Percentiles rank a stretch among this genome's conserved stretches.
These are phyloP conservation scores for Penaeus vannamei DNA, from an alignment of 1,140 invertebrate genomes.

Conservation along the genomic window DNA sequence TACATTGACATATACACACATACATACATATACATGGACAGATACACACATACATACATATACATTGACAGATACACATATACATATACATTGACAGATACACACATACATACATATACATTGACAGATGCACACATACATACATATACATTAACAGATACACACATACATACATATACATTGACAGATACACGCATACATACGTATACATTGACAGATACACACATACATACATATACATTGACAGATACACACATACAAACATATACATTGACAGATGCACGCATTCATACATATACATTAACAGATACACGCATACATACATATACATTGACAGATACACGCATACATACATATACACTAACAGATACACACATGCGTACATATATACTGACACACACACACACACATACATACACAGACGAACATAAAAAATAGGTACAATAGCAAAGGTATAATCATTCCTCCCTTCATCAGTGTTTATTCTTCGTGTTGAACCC, in stretches of 20 bases:
- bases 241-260: neutral
- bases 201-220: too few relatives aligned
- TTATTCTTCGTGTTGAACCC: neutral
- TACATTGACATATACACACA: neutral
- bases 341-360: too few relatives aligned
- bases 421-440: too few relatives aligned
- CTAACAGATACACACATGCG: neutral
- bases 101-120: neutral
- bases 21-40: neutral
- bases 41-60: too few relatives aligned
- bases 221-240: neutral
- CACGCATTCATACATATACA: neutral
- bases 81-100: too few relatives aligned
- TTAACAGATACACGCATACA: slow-evolving; percentile 2
- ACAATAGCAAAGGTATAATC: neutral
- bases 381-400: too few relatives aligned
- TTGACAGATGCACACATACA: neutral
- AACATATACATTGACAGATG: neutral
- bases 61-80: too few relatives aligned
- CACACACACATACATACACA: too few relatives aligned
- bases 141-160: too few relatives aligned
- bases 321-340: neutral
- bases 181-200: too few relatives aligned
- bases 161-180: too few relatives aligned
- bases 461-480: neutral